Conservation (phyloP, 2,797 vertebrate species). For the Sphenodon punctatus region DNA sequence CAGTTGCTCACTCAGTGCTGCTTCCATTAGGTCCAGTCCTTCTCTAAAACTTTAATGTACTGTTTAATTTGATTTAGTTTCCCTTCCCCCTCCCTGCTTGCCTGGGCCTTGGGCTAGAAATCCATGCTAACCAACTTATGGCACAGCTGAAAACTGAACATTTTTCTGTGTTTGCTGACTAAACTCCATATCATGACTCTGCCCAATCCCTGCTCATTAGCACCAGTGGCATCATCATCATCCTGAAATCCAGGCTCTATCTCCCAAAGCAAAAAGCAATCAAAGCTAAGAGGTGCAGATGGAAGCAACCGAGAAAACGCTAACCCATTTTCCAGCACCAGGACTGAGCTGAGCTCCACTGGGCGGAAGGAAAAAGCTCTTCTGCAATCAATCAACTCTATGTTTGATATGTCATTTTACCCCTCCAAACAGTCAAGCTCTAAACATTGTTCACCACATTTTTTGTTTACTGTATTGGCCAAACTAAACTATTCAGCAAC, state of each 20-base stretch:
- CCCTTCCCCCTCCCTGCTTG: slow-evolving; percentile 29
- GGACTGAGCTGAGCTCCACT: not conserved
- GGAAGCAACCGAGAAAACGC: not conserved
- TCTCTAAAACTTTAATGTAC: slow-evolving; percentile 29
- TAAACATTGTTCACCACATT: not conserved
- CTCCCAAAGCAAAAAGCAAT: slow-evolving; percentile 1
- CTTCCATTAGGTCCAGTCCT: slow-evolving; percentile 32
- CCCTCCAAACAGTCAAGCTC: not conserved
- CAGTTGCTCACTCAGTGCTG: not conserved
- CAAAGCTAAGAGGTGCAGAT: not conserved
- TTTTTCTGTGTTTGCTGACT: slow-evolving; percentile 51
- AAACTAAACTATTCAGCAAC: slow-evolving; percentile 15
- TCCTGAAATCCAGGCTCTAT: not conserved
- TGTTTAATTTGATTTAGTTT: slow-evolving; percentile 50
- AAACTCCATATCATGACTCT: slow-evolving; percentile 32
- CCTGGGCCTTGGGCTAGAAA: slow-evolving; percentile 50
- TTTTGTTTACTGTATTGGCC: not conserved
- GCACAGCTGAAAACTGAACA: slow-evolving; percentile 20
- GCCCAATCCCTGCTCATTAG: not conserved
- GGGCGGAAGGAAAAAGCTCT: not conserved
- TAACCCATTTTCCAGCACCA: not conserved
- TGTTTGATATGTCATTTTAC: slow-evolving; percentile 12
- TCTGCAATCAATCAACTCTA: not conserved
- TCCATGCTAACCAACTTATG: slow-evolving; percentile 65
- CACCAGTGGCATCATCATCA: not conserved